Conservation (phyloP, 1,140 invertebrate species). For the Calephelis nemesis region DNA sequence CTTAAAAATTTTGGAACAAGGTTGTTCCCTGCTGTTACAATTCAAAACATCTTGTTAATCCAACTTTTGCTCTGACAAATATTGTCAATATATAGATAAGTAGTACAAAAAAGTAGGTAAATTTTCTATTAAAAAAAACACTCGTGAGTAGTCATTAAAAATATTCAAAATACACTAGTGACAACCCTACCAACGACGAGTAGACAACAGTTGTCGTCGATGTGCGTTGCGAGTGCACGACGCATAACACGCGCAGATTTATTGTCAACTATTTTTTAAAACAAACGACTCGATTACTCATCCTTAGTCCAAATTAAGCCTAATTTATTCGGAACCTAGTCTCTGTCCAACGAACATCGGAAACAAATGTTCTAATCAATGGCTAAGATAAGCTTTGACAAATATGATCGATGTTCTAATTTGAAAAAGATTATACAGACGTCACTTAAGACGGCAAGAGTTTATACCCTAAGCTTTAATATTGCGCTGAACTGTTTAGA, state of each 20-base stretch:
- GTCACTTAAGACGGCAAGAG: constrained; percentile 1
- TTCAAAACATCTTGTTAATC: no score
- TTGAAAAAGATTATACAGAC: constrained; percentile 27
- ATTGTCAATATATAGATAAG: no score
- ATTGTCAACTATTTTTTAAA: constrained; percentile 57
- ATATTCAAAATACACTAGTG: neutral
- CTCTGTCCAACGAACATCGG: constrained; percentile 33
- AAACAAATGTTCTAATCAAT: constrained; percentile 39
- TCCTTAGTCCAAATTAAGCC: constrained; percentile 40
- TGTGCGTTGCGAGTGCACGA: constrained; percentile 47
- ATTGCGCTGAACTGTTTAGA: constrained; percentile 9
- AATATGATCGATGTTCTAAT: constrained; percentile 35
- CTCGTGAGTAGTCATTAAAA: neutral
- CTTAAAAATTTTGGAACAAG: no score
- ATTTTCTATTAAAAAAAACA: no score
- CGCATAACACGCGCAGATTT: constrained; percentile 51
- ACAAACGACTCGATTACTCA: constrained; percentile 41
- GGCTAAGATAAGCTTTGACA: constrained; percentile 24
- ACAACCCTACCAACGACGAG: constrained; percentile 38
- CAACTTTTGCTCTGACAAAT: no score
- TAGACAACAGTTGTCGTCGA: constrained; percentile 72
- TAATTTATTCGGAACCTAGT: constrained; percentile 41
- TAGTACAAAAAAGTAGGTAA: no score
- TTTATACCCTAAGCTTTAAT: neutral
- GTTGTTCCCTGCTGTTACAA: no score